phyloP scores from a whole-genome alignment of 2,888 invertebrate species.

The Ophraella communa region DNA sequence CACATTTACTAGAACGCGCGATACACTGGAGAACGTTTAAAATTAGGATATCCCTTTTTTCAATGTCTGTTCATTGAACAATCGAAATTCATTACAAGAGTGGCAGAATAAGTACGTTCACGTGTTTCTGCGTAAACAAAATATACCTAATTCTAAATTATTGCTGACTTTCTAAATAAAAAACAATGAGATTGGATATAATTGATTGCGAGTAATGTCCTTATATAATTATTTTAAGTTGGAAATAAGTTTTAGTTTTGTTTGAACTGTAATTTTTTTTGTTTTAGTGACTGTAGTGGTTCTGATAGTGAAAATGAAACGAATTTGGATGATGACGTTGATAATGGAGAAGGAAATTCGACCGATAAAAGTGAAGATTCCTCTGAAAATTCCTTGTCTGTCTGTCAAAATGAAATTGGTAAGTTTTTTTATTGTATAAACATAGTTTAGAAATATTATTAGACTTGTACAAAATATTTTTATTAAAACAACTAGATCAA shows the following conservation, averaged over 20 bases:
- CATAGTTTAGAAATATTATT: too few species aligned
- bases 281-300: constrained; percentile 49
- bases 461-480: too few species aligned
- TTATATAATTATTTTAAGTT: not conserved
- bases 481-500: too few species aligned
- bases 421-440: constrained; percentile 13
- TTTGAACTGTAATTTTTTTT: too few species aligned
- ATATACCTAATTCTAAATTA: not conserved
- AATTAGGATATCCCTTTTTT: constrained; percentile 35
- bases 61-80: constrained; percentile 30
- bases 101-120: constrained; percentile 16
- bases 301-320: constrained; percentile 50
- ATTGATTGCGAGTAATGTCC: constrained; percentile 33
- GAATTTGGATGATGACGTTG: constrained; percentile 37
- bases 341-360: constrained; percentile 43
- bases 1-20: constrained; percentile 35
- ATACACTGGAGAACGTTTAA: constrained; percentile 36
- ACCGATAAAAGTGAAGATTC: constrained; percentile 42
- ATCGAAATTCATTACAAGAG: constrained; percentile 15
- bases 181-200: constrained; percentile 40
- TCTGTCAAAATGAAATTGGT: constrained; percentile 31
- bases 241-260: not conserved
- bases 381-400: constrained; percentile 26
- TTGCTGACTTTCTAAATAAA: not conserved
- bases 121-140: constrained; percentile 1